phyloP scores from a whole-genome alignment of 2,797 vertebrate species.

The Mormyrops boulengeri region DNA sequence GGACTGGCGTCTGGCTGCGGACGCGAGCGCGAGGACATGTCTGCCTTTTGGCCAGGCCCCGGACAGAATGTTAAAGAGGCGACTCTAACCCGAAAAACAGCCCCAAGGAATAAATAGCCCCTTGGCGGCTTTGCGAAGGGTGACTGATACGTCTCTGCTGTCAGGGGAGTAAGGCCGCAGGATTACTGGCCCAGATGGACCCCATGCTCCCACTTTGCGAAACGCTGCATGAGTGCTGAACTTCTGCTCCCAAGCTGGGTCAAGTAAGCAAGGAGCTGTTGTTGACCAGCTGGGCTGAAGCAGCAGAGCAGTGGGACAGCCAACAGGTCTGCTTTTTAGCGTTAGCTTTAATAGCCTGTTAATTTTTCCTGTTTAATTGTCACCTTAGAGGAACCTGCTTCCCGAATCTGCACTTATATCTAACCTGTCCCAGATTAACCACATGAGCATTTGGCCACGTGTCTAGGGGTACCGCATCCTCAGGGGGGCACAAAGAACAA shows the following conservation, averaged over 20 bases:
- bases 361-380: neutral
- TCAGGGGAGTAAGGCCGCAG: neutral
- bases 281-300: neutral
- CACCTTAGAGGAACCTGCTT: neutral
- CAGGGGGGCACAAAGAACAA: neutral
- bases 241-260: neutral
- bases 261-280: neutral
- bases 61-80: neutral
- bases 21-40: neutral
- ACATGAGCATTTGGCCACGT: neutral
- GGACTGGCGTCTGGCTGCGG: neutral
- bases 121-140: neutral
- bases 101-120: neutral
- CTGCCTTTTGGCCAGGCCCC: neutral
- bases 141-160: neutral
- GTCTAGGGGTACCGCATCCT: neutral
- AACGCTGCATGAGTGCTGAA: neutral
- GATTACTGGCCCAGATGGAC: neutral
- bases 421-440: neutral
- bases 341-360: neutral
- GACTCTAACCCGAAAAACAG: neutral
- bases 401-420: neutral
- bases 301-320: neutral
- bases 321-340: neutral
- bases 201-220: neutral